Base-by-base conservation (phyloP, 2,888 invertebrate species). In the Pyrrhia umbra region DNA sequence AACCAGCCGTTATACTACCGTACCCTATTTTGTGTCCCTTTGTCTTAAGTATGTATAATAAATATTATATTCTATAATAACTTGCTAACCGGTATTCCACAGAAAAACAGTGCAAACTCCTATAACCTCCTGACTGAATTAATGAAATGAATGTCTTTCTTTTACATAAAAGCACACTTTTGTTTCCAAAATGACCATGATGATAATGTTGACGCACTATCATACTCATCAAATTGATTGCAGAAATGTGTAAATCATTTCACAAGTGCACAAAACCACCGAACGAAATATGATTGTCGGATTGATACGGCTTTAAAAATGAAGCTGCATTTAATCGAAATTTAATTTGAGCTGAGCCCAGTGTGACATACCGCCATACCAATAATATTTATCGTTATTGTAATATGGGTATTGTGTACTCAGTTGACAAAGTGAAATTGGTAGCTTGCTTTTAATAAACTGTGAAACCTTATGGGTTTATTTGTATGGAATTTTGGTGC, bases 201-300 rank as follows among this genome's bases (percentile, higher is more conserved):
- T n/a, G n/a, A n/a, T n/a, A n/a, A n/a, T n/a, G n/a, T n/a, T n/a
- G n/a, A n/a, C n/a, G n/a, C n/a, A n/a, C n/a, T n/a, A n/a, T n/a
- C n/a, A n/a, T n/a, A n/a, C n/a, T 42, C 42, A 42, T 9, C 13
- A 34, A 2, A 42, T 18, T 5, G 10, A 20, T 42, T 13, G 13
- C 40, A 64, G 37, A 46, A 64, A 63, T 46, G 46, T 52, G n/a
- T 42, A 27, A 65, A 18, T 27, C 5, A 34, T 15, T 37, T 25
- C 40, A 4, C 9, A 21, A 15, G 21, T 18, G 3, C 34, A 23
- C 18, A 46, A 39, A 54, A 64, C 20, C 30, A 5, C 65, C 21
- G 46, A 16, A 30, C 30, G 10, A 50, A 50, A 50, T 40, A 58
- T 20, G 10, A 39, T 20, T 50, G 58, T 45, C 58, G 58, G 23